Base-by-base conservation (phyloP, 2,888 invertebrate species). In the Noctua janthe region DNA sequence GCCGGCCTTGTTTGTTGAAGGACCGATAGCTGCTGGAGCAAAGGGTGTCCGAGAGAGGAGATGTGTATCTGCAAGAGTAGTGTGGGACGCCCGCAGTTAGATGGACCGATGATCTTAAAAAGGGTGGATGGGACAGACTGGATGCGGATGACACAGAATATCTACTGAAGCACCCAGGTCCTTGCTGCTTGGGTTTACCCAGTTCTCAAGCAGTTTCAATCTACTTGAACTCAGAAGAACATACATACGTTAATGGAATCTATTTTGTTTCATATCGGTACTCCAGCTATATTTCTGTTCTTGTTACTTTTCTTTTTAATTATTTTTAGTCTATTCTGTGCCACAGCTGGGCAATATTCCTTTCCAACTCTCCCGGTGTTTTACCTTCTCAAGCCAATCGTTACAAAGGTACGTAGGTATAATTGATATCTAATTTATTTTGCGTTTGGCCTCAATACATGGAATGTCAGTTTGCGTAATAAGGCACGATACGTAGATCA, bases 401-500 rank as follows among this genome's bases (percentile, higher is more conserved):
- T 64, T 35, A 20, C 35, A 64, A 35, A 64, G 64, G 10, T 39
- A 39, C 20, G 15, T 47, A 69, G n/a, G 47, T 47, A 69, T 47
- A n/a, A 47, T 17, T 69, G 64, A 29, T 54, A 29, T 23, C 7
- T 43, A 81, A 72, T 29, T 11, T 17, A 66, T 78, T 77, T 64
- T 23, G 49, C 13, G 35, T 62, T 39, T 39, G 66, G 39, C 73
- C 20, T 79, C 54, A 82, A 29, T 17, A n/a, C 15, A 71, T 47
- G 15, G 23, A 75, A 70, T 71, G 73, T 51, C 74, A 51, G 39
- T 66, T 84, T 77, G 39, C 71, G 64, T 76, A 87, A 81, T 51
- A 66, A 80, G 49, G 20, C n/a, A 59, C 35, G 80, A 62, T 80
- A 80, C 43, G 43, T 43, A 2, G 7, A 43, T 43, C 7, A 43